These are phyloP conservation scores for Anas platyrhynchos DNA, from an alignment of 2,113 vertebrate genomes.

Conservation along the genomic window DNA sequence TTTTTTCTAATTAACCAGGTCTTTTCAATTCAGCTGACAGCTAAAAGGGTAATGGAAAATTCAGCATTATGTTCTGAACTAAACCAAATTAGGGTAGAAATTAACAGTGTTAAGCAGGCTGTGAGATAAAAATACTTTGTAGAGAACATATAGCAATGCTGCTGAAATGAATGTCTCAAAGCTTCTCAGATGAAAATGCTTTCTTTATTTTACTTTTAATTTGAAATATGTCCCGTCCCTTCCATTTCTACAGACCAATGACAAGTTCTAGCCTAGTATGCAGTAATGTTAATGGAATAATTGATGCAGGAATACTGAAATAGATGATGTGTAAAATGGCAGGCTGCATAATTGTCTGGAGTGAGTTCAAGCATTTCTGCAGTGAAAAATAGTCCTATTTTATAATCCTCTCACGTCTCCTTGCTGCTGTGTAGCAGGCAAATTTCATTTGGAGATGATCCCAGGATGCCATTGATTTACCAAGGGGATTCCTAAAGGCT, in stretches of 20 bases:
- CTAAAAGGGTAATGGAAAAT: constrained; percentile 24
- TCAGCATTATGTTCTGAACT: constrained; percentile 33
- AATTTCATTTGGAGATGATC: constrained; percentile 66
- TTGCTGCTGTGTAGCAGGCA: constrained; percentile 49
- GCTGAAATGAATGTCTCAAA: constrained; percentile 22
- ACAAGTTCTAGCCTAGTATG: constrained; percentile 28
- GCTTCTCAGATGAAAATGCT: constrained; percentile 1
- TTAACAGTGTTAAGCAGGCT: constrained; percentile 26
- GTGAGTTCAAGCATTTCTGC: constrained; percentile 75
- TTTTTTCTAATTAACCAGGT: constrained; percentile 46
- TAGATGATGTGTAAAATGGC: constrained; percentile 78
- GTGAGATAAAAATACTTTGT: constrained; percentile 54
- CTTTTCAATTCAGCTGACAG: constrained; percentile 41
- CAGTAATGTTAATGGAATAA: constrained; percentile 70
- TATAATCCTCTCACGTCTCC: constrained; percentile 69
- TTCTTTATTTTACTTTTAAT: background rate
- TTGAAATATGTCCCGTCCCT: background rate
- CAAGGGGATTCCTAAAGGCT: constrained; percentile 31
- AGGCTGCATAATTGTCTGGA: constrained; percentile 78
- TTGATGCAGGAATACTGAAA: constrained; percentile 72
- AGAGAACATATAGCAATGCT: background rate
- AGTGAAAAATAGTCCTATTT: constrained; percentile 70
- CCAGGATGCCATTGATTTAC: constrained; percentile 49
- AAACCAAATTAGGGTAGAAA: constrained; percentile 49
- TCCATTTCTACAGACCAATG: constrained; percentile 18